phyloP scores from a whole-genome alignment of 2,797 vertebrate genomes.

The Sebastes steindachneri region DNA sequence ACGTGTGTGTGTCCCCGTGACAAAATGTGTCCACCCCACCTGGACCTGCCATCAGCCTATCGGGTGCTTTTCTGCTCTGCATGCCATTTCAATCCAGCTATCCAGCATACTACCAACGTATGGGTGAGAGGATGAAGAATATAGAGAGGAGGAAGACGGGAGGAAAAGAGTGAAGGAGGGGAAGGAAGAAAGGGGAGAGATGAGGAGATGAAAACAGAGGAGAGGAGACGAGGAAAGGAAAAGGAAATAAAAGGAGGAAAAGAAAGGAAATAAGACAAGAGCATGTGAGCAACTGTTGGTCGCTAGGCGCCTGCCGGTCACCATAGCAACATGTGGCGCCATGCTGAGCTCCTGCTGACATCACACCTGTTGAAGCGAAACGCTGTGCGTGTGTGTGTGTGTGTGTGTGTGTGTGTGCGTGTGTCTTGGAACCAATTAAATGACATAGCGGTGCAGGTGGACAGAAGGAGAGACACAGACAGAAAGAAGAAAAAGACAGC shows the following conservation, averaged over 20 bases:
- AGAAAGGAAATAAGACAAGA: constrained; percentile 9
- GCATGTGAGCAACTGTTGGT: constrained; percentile 56
- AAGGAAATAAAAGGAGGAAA: neutral
- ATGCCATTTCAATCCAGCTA: neutral
- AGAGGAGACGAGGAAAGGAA: neutral
- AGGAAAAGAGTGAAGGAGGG: neutral
- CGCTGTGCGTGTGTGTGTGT: neutral
- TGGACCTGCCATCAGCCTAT: neutral
- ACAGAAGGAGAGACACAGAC: constrained; percentile 9
- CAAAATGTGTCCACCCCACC: constrained; percentile 5
- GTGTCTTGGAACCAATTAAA: constrained; percentile 53
- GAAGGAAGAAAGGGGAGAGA: neutral
- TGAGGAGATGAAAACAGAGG: neutral
- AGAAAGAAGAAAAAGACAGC: constrained; percentile 8
- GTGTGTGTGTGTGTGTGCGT: constrained; percentile 10
- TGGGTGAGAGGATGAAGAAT: neutral
- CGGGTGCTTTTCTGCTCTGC: neutral
- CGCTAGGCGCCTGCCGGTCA: constrained; percentile 65
- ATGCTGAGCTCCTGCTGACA: constrained; percentile 75
- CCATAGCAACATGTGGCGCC: constrained; percentile 79
- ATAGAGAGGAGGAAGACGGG: neutral
- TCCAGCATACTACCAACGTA: too few relatives aligned
- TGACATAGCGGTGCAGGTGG: constrained; percentile 43
- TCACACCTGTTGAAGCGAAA: constrained; percentile 76
- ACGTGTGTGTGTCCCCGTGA: neutral